These are phyloP conservation scores for Triops cancriformis DNA, from an alignment of 1,140 invertebrate species.

Conservation along the genomic window DNA sequence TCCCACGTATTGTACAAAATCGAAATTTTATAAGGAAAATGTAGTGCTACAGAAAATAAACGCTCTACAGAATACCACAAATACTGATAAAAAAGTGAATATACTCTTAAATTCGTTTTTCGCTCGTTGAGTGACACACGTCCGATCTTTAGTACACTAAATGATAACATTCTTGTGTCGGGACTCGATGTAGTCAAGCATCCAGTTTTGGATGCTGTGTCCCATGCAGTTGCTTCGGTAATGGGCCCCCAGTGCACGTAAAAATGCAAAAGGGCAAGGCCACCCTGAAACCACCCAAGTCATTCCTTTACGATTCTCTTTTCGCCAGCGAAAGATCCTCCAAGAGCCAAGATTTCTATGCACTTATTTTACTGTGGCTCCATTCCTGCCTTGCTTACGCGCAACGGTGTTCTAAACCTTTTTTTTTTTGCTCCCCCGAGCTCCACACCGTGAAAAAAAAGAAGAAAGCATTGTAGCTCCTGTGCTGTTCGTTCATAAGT, in stretches of 20 bases:
- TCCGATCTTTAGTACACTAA: too few species aligned
- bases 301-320: too few species aligned
- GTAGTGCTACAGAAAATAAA: too few species aligned
- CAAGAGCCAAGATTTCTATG: background rate
- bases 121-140: too few species aligned
- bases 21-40: too few species aligned
- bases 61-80: background rate
- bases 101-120: too few species aligned
- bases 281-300: background rate
- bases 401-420: too few species aligned
- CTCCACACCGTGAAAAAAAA: background rate
- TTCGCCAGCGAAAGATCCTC: background rate
- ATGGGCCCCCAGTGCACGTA: background rate
- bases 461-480: background rate
- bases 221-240: background rate
- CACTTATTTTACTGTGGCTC: background rate
- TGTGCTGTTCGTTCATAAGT: background rate
- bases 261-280: slow-evolving; percentile 5
- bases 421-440: background rate
- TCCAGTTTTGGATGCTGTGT: background rate
- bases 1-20: too few species aligned
- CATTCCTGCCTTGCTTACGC: too few species aligned
- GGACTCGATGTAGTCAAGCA: background rate
- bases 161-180: too few species aligned
- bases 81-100: background rate